Conservation (phyloP, 2,888 invertebrate species). For the Ophion costatus region DNA sequence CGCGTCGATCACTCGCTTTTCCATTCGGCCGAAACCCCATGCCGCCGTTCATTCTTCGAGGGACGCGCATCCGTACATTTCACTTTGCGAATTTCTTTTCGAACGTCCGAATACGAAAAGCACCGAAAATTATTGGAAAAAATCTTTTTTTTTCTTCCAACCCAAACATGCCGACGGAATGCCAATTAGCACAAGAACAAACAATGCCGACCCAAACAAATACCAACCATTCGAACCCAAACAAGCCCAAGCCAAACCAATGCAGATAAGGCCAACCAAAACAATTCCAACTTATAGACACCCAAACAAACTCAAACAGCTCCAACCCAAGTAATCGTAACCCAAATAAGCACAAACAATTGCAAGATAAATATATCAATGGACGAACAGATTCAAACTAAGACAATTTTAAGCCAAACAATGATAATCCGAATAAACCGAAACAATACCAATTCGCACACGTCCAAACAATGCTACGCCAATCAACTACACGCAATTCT, state of each 20-base stretch:
- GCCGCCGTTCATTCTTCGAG: constrained; percentile 15
- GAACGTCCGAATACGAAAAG: background rate
- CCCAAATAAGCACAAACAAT: background rate
- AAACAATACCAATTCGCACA: too few species aligned
- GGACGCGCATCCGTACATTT: background rate
- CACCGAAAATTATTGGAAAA: too few species aligned
- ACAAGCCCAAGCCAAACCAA: background rate
- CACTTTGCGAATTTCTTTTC: background rate
- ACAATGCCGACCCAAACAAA: background rate
- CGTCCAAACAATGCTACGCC: too few species aligned
- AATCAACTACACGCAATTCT: too few species aligned
- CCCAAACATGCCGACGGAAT: background rate
- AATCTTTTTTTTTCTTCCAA: too few species aligned
- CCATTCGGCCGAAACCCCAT: constrained; percentile 11
- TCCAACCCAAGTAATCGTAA: background rate
- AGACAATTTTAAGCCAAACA: too few species aligned
- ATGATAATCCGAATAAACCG: too few species aligned
- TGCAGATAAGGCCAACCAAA: too few species aligned
- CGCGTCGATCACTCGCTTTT: constrained; percentile 58
- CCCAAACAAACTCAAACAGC: background rate
- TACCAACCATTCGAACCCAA: background rate
- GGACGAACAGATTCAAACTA: too few species aligned
- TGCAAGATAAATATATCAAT: too few species aligned
- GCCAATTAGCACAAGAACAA: too few species aligned
- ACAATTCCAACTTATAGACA: background rate